Conservation (phyloP, 2,797 vertebrate species). For the Oreonectes daqikongensis region DNA sequence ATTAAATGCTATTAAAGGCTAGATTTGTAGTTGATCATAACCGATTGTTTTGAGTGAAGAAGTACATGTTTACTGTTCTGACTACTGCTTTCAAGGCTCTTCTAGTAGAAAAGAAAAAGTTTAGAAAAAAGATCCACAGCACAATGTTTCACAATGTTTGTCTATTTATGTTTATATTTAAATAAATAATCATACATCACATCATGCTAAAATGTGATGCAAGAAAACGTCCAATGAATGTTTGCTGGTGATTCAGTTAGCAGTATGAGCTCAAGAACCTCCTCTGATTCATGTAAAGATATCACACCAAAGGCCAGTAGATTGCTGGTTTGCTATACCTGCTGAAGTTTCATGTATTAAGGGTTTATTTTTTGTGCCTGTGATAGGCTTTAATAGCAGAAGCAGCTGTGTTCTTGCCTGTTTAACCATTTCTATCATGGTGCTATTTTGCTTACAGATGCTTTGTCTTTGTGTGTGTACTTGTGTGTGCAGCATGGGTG, state of each 20-base stretch:
- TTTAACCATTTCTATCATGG: constrained; percentile 53
- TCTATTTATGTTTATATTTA: background rate
- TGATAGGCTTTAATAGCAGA: constrained; percentile 43
- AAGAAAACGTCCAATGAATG: background rate
- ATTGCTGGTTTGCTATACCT: constrained; percentile 13
- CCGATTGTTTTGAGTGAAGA: background rate
- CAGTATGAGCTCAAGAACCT: background rate
- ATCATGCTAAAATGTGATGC: background rate
- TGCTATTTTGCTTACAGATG: constrained; percentile 49
- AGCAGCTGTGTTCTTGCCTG: constrained; percentile 40
- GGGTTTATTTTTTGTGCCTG: background rate
- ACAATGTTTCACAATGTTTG: too few species aligned
- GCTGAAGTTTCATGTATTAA: constrained; percentile 15
- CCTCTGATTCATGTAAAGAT: background rate
- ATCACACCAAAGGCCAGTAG: constrained; percentile 29
- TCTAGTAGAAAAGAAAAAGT: background rate
- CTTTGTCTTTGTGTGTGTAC: constrained; percentile 12
- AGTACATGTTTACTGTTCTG: background rate
- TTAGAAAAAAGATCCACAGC: too few species aligned
- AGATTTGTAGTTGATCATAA: background rate
- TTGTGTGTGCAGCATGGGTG: background rate
- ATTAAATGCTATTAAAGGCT: background rate
- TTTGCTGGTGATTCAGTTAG: background rate
- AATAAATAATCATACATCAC: background rate
- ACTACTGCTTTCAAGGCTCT: background rate